Evolutionary conservation across 2,113 vertebrate genomes (phyloP), one percentile per base, ranked within the genome.

Genomic region (Sprattus sprattus): DNA sequence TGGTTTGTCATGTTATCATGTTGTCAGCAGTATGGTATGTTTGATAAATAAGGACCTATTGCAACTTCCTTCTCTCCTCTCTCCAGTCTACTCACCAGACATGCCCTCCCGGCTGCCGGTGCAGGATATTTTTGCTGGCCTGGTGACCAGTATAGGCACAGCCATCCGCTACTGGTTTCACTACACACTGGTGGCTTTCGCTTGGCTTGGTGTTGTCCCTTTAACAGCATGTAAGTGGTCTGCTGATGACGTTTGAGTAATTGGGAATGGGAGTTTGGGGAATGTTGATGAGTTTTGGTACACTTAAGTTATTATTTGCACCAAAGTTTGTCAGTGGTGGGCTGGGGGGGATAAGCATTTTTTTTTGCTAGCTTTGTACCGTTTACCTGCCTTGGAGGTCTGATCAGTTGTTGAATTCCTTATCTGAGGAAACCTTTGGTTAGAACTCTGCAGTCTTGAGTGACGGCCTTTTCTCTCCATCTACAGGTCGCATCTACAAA

Each of bases 131-230:
- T 99, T 98, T 92, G 97, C 98, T 82, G 98, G 98, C 90, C 95
- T 99, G 92, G 96, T 99, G 91, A 99, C 98, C 0, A 99, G 98
- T 94, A 97, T 99, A 93, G 98, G 98, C 93, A 99, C 98, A 67
- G 98, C 98, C 90, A 99, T 99, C 92, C 96, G 98, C 94, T 99
- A 99, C 91, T 99, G 98, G 98, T 99, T 99, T 93, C 98, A 99
- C 94, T 99, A 99, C 86, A 99, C 98, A 86, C 95, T 99, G 94
- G 98, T 99, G 96, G 98, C 98, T 94, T 99, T 99, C 83, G 98
- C 98, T 0, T 99, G 98, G 98, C 95, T 99, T 87, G 98, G 98
- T 89, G 98, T 99, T 91, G 98, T 99, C 93, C 98, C 98, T 93
- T 97, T 99, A 90, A 99, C 98, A 93, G 98, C 98, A 95, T 99